Evolutionary conservation across 2,888 invertebrate species (phyloP), one percentile per base, ranked within the genome.

Genomic region (Pseudococcus viburni): DNA sequence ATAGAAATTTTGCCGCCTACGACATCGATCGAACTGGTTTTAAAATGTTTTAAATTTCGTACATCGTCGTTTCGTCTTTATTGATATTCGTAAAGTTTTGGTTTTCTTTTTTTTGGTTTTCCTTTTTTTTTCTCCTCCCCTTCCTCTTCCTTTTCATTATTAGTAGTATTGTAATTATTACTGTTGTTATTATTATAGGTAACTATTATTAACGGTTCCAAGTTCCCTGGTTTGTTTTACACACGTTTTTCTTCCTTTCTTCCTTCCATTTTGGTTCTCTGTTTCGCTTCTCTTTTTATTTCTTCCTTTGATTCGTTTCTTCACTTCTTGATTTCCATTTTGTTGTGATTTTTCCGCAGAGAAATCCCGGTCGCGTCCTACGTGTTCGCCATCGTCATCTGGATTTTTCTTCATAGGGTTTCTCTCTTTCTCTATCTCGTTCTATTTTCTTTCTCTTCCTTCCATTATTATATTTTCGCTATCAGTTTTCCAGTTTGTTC

Each of bases 1-100:
- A 42, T 80, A 80, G 80, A 80, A 39, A 42, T 80, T 80, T 80
- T 42, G 68, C 68, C 68, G 68, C 68, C 26, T 68, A 26, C 68
- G 26, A 68, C 68, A 22, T 15, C 26, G 26, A 68, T 68, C 68
- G 68, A 68, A 68, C 68, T 68, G 68, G 68, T 68, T 68, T 68
- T 68, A 68, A 68, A 22, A 68, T 68, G 68, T 68, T 68, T 68
- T 68, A 68, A 26, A 68, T n/a, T n/a, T 59, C 59, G 59, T 59
- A 17, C n/a, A 12, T 22, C 22, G 26, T 12, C 22, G 26, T 68
- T 68, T 68, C 59, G 59, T 59, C n/a, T 68, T 9, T 68, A 68
- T 26, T 68, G 12, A 26, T 68, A 68, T 12, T 84, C 51, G 84
- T 51, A 15, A 84, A 42, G 22, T 39, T 83, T 19, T 84, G n/a